Evolutionary conservation across 2,113 vertebrate species (phyloP), one percentile per base, ranked within the genome.

Genomic region (Gymnobelideus leadbeateri): DNA sequence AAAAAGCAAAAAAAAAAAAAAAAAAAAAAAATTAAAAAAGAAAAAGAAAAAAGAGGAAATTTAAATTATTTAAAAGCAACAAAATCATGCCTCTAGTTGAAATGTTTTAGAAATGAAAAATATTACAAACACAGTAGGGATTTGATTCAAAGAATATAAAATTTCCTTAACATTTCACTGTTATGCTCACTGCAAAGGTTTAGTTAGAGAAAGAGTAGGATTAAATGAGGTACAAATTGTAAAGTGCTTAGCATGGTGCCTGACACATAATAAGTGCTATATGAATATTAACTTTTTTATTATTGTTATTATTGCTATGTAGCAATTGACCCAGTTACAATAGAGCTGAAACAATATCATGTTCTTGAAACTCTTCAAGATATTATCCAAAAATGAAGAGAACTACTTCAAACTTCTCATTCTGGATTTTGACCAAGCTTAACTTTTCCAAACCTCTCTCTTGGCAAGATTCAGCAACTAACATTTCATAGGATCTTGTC

Each of bases 31-130:
- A 49, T n/a, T n/a, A 49, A 49, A 4, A 4, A 49, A 3, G 2
- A 25, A 19, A 51, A 92, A 16, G 55, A 54, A 3, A 49, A 49
- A 49, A 49, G 4, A 37, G 9, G 4, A 93, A 55, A 93, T 93
- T 43, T 55, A 93, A 93, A 84, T 94, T 94, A 11, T 7, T 92
- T 8, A 61, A 93, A 1, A 89, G 77, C 24, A 90, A 89, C 1
- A 90, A 91, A 96, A 90, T 46, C 89, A 51, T 84, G 55, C 51
- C 68, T 43, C 53, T 55, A 0, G 3, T 37, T 91, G 51, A 84
- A 68, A 68, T 68, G 31, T 37, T 68, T 37, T 68, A 19, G 12
- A 84, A 28, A 92, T 55, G 43, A 93, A 95, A 89, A 92, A n/a
- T 19, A n/a, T 68, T 55, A 90, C n/a, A 24, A 14, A 93, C 7